Evolutionary conservation across 1,140 invertebrate species (phyloP), one percentile per base, ranked within the genome.

Genomic region (Cydia strobilella): DNA sequence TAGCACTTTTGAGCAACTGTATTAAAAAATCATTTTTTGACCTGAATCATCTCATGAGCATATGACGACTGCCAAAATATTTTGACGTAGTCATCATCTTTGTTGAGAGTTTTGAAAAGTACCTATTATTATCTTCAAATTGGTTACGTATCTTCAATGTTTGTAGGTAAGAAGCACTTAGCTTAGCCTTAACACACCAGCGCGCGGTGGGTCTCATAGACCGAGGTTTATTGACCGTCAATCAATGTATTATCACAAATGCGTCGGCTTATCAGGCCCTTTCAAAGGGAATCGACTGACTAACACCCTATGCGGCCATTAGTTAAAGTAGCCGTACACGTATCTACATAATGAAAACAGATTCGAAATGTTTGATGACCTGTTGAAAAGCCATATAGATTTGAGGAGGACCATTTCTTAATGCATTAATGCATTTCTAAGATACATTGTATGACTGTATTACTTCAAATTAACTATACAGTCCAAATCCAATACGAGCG

Each of bases 201-300:
- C 20, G 27, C 65, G 65, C 18, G 65, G 65, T 69, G 31, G 65
- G 65, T 69, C 65, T 35, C 15, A 35, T 69, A 4, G 51, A 78
- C 10, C 54, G 54, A 77, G 74, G 75, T 78, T 78, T 78, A 78
- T 78, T 78, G 75, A 79, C 74, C 74, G 72, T 31, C 72, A 77
- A 80, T 79, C 77, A 75, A 79, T 80, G 77, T 76, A 77, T 77
- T 77, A 80, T 79, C 74, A 45, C 62, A 72, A 72, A 77, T 75
- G 75, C 45, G 76, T 76, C 73, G 59, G 51, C 73, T 76, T 74
- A 74, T 77, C 73, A 63, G 27, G n/a, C 31, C 31, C 69, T 74
- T 74, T 78, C 75, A 78, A 73, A 75, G 42, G 51, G 54, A 78
- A 69, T 69, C 27, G 65, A 20, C 27, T 66, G 20, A 66, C 25